Evolutionary conservation across 2,888 invertebrate genomes (phyloP).

Genomic region (Arrhopalites spinosus): DNA sequence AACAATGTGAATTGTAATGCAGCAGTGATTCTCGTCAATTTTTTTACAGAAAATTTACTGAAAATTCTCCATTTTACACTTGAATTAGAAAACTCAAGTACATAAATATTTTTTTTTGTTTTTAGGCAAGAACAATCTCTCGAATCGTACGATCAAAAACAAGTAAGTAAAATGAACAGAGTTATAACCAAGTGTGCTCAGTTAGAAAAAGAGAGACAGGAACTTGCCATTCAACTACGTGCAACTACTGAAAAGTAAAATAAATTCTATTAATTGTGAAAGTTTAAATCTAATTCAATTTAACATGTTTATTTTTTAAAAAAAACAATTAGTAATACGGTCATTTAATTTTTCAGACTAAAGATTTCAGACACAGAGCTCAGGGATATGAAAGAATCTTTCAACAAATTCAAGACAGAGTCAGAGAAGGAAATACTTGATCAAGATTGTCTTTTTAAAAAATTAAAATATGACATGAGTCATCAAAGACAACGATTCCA

Average conservation of each 20-base stretch:
- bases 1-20: conserved; percentile 9
- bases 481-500: conserved; percentile 14
- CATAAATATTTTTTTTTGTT: conserved; percentile 3
- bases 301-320: too few relatives aligned
- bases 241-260: conserved; percentile 34
- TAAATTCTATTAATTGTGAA: too few relatives aligned
- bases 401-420: conserved; percentile 5
- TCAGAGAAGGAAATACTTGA: not conserved
- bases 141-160: conserved; percentile 31
- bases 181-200: conserved; percentile 42
- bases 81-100: not conserved
- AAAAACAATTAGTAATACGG: too few relatives aligned
- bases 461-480: conserved; percentile 5
- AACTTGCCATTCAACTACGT: conserved; percentile 3
- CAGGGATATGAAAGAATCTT: not conserved
- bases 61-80: too few relatives aligned
- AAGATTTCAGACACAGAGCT: not conserved
- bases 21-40: too few relatives aligned
- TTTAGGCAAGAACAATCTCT: conserved; percentile 25
- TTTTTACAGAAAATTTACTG: too few relatives aligned
- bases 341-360: not conserved
- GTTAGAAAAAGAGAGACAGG: conserved; percentile 41
- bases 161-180: conserved; percentile 36
- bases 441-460: conserved; percentile 19
- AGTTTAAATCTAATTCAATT: too few relatives aligned